These are phyloP conservation scores for Prosopocoilus inquinatus DNA, from an alignment of 2,888 invertebrate species.

Conservation along the genomic window DNA sequence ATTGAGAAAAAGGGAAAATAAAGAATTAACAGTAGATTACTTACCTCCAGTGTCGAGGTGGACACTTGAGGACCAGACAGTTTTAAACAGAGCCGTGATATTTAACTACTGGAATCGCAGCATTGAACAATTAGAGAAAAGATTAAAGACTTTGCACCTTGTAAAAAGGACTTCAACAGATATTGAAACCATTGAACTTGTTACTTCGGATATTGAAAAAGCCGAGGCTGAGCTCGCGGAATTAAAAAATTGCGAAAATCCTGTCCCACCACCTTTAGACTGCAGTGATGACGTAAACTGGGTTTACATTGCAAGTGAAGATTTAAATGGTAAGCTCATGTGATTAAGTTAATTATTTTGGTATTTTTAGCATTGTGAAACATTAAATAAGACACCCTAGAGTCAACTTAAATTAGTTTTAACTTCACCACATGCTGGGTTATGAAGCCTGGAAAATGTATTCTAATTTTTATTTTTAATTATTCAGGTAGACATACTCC, in stretches of 20 bases:
- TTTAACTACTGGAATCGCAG: conserved; percentile 37
- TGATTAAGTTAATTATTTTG: conserved; percentile 26
- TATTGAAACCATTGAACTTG: not conserved
- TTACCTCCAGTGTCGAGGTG: conserved; percentile 41
- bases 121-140: conserved; percentile 40
- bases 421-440: not conserved
- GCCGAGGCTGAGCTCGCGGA: conserved; percentile 22
- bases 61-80: conserved; percentile 59
- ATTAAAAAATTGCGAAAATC: conserved; percentile 21
- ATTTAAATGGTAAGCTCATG: conserved; percentile 31
- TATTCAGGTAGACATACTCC: conserved; percentile 56
- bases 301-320: conserved; percentile 54
- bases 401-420: not conserved
- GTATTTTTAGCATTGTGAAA: conserved; percentile 13
- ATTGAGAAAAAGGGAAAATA: conserved; percentile 38
- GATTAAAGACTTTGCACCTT: conserved; percentile 10
- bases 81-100: conserved; percentile 52
- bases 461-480: conserved; percentile 36
- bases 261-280: conserved; percentile 30
- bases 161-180: not conserved
- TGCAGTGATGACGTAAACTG: conserved; percentile 57
- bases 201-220: conserved; percentile 29
- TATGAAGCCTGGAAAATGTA: conserved; percentile 18
- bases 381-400: no score
- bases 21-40: conserved; percentile 40